phyloP scores from a whole-genome alignment of 2,797 vertebrate species.

The Pyrocephalus nanus region DNA sequence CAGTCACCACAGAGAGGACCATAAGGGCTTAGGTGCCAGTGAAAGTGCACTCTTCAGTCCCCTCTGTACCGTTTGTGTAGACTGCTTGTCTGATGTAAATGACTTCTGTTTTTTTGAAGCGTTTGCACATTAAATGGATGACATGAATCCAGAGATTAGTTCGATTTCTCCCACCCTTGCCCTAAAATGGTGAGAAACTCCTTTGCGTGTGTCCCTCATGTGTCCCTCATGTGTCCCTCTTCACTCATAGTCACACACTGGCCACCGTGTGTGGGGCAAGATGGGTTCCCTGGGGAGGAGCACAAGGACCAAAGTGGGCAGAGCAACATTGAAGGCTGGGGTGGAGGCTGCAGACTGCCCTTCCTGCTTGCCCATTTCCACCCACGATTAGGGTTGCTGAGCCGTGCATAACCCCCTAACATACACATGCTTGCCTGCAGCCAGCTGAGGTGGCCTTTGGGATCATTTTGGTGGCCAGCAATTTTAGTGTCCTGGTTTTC shows the following conservation, averaged over 20 bases:
- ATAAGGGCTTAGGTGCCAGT: accelerated
- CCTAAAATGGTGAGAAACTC: not conserved
- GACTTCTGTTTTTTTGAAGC: not conserved
- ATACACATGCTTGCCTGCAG: accelerated
- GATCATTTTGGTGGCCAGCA: not conserved
- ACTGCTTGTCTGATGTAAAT: not conserved
- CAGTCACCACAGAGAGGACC: accelerated
- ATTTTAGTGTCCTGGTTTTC: not conserved
- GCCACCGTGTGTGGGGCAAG: accelerated
- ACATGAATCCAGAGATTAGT: not conserved
- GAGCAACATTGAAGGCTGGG: not conserved
- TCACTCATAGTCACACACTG: not conserved
- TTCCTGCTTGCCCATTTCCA: not conserved
- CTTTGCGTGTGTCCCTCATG: not conserved
- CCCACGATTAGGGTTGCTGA: not conserved
- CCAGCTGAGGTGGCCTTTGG: not conserved
- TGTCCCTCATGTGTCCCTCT: not conserved
- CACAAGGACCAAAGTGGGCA: not conserved
- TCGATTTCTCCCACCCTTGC: accelerated
- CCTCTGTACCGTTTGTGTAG: not conserved
- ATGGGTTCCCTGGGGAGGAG: not conserved
- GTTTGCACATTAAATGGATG: not conserved
- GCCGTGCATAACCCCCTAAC: not conserved
- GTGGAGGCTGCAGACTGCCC: not conserved
- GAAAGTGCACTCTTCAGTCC: accelerated